Evolutionary conservation across 2,113 vertebrate genomes (phyloP).

Genomic region (Nothobranchius furzeri): DNA sequence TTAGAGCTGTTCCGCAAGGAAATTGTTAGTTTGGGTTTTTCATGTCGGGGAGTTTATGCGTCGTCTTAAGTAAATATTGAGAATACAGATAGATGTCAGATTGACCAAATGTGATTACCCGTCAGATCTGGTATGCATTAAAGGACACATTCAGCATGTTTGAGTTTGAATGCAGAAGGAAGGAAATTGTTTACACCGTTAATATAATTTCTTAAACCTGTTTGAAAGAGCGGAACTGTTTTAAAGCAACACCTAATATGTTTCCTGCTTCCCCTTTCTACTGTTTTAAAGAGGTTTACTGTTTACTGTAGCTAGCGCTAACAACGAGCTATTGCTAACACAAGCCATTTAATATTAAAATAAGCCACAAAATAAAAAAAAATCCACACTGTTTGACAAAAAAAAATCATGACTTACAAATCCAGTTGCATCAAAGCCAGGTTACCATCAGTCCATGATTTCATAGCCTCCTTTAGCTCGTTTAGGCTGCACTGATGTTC

Average conservation of each 20-base stretch:
- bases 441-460: too few relatives aligned
- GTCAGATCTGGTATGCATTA: constrained; percentile 58
- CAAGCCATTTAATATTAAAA: too few relatives aligned
- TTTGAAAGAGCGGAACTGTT: constrained; percentile 15
- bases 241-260: background rate
- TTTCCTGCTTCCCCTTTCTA: too few relatives aligned
- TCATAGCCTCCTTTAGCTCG: too few relatives aligned
- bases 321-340: too few relatives aligned
- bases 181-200: constrained; percentile 41
- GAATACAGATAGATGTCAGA: constrained; percentile 36
- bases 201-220: constrained; percentile 22
- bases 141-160: constrained; percentile 45
- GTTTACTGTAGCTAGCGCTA: too few relatives aligned
- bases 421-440: too few relatives aligned
- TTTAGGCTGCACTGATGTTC: too few relatives aligned
- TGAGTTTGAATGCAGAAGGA: constrained; percentile 25
- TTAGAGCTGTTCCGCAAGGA: constrained; percentile 54
- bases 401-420: too few relatives aligned
- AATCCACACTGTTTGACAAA: too few relatives aligned
- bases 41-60: constrained; percentile 52
- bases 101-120: constrained; percentile 43
- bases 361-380: too few relatives aligned
- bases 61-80: constrained; percentile 65
- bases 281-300: too few relatives aligned
- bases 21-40: constrained; percentile 64